Percentiles rank a stretch among this genome's conserved stretches.
Conservation (phyloP, 2,113 vertebrate species). For the Prinia subflava region DNA sequence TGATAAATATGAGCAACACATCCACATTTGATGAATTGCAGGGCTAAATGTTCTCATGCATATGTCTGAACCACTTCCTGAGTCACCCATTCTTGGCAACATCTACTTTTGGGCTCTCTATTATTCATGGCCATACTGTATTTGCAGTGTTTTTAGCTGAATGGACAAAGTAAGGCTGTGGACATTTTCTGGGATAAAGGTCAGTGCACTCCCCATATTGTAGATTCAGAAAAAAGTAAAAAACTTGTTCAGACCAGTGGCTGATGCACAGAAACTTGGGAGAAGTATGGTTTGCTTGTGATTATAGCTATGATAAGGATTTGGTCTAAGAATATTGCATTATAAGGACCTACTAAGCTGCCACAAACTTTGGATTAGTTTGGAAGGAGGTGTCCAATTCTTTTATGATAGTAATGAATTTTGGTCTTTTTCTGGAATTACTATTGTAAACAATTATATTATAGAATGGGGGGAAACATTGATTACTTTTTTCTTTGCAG, state of each 20-base stretch:
- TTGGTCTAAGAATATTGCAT: not conserved
- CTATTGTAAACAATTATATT: not conserved
- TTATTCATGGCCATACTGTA: constrained; percentile 45
- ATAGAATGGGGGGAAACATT: not conserved
- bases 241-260: not conserved
- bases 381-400: not conserved
- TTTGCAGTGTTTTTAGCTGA: constrained; percentile 28
- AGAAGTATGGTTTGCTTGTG: not conserved
- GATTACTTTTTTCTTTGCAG: not conserved
- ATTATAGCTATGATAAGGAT: not conserved
- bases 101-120: constrained; percentile 30
- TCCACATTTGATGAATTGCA: constrained; percentile 33
- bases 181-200: constrained; percentile 8
- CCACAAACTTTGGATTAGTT: not conserved
- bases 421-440: not conserved
- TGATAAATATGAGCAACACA: constrained; percentile 18
- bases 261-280: not conserved
- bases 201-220: not conserved
- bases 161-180: not conserved
- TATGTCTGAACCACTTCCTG: constrained; percentile 57
- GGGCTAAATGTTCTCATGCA: constrained; percentile 51
- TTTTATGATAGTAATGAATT: not conserved
- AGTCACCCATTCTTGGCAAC: constrained; percentile 55
- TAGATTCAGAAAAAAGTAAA: not conserved
- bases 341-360: not conserved